These are phyloP conservation scores for Sericinus montela DNA, from an alignment of 2,888 invertebrate genomes.

Conservation along the genomic window DNA sequence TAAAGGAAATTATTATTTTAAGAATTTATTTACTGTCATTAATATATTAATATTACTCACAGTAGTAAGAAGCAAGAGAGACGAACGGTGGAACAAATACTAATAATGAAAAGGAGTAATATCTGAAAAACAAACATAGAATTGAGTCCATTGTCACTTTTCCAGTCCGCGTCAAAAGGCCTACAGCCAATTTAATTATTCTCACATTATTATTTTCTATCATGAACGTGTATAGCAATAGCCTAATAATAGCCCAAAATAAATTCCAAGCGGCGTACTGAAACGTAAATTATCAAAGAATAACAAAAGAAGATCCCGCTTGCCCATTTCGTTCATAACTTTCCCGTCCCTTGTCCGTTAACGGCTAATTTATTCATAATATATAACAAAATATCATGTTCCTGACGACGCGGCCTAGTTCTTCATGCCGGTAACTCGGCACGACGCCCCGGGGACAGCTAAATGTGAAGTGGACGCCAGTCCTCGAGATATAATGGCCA, in stretches of 20 bases:
- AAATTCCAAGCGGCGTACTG: background rate
- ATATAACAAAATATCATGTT: conserved; percentile 17
- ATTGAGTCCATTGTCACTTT: too few relatives aligned
- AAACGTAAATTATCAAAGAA: background rate
- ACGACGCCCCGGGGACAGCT: conserved; percentile 13
- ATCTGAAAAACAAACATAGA: too few relatives aligned
- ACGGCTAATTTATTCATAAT: conserved; percentile 20
- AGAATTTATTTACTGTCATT: too few relatives aligned
- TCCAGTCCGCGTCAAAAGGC: too few relatives aligned
- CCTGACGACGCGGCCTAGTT: conserved; percentile 16
- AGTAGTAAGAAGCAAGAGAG: too few relatives aligned
- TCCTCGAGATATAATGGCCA: conserved; percentile 9
- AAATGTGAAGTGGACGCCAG: conserved; percentile 1
- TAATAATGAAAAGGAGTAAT: too few relatives aligned
- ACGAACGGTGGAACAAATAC: too few relatives aligned
- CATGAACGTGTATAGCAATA: background rate
- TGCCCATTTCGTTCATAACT: conserved; percentile 7
- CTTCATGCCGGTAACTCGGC: conserved; percentile 6
- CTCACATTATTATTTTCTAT: too few relatives aligned
- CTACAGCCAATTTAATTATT: too few relatives aligned
- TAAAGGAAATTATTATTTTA: too few relatives aligned
- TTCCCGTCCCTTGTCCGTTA: conserved; percentile 8
- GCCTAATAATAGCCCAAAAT: background rate
- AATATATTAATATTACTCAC: too few relatives aligned
- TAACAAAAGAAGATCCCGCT: background rate